These are phyloP conservation scores for Lasioglossum baleicum DNA, from an alignment of 1,140 invertebrate species.

Conservation along the genomic window DNA sequence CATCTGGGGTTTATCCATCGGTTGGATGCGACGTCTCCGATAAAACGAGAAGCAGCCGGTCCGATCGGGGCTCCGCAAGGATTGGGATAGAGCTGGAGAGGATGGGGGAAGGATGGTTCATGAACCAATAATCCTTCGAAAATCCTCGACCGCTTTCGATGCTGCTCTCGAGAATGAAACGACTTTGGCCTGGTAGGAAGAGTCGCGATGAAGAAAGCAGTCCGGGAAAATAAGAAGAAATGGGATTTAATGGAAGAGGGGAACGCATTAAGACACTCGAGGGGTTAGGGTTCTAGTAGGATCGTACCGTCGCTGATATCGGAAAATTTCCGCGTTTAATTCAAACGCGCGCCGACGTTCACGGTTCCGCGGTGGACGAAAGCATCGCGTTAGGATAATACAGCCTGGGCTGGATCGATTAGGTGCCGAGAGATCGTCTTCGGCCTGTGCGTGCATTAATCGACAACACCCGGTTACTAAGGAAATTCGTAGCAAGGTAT, in stretches of 20 bases:
- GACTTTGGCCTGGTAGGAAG: constrained; percentile 15
- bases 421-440: neutral
- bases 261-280: constrained; percentile 21
- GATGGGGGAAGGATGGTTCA: constrained; percentile 13
- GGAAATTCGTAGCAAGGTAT: constrained; percentile 6
- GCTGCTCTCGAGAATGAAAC: constrained; percentile 31
- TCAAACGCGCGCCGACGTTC: neutral
- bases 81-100: neutral
- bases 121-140: constrained; percentile 63
- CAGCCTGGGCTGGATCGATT: neutral
- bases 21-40: constrained; percentile 27
- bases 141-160: constrained; percentile 54
- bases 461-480: neutral
- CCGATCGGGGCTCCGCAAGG: neutral
- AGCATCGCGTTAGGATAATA: neutral
- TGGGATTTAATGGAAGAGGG: constrained; percentile 43
- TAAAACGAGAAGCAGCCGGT: constrained; percentile 20
- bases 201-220: neutral
- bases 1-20: constrained; percentile 8
- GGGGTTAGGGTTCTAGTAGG: too few relatives aligned
- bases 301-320: constrained; percentile 6
- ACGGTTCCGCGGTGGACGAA: neutral
- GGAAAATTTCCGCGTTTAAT: constrained; percentile 7
- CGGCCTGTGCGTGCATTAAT: neutral
- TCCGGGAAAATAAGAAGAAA: neutral